phyloP scores from a whole-genome alignment of 2,797 vertebrate species.

The Siniperca scherzeri region DNA sequence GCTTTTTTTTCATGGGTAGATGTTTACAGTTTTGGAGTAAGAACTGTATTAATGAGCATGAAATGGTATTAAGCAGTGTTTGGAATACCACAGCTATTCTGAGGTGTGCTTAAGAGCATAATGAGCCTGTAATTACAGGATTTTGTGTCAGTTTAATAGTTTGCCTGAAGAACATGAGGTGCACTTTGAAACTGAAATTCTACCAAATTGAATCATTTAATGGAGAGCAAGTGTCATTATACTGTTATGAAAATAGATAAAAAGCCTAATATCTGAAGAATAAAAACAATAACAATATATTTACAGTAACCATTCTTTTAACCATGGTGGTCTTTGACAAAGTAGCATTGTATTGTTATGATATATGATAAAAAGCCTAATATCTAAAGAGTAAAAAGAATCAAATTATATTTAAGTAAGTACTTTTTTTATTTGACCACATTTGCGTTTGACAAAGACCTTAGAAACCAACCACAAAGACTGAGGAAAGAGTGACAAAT shows the following conservation, averaged over 20 bases:
- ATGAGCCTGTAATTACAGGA: slow-evolving; percentile 52
- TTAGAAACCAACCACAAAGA: slow-evolving; percentile 9
- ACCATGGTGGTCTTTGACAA: neutral
- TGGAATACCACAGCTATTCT: slow-evolving; percentile 32
- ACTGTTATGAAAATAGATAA: neutral
- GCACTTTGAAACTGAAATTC: slow-evolving; percentile 30
- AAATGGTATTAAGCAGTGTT: slow-evolving; percentile 45
- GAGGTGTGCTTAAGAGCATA: slow-evolving; percentile 39
- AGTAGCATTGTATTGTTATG: neutral
- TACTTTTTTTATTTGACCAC: neutral
- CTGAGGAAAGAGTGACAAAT: slow-evolving; percentile 1
- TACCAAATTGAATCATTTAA: neutral
- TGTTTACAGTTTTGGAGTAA: slow-evolving; percentile 39
- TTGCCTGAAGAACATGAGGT: slow-evolving; percentile 20
- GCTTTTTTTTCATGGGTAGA: slow-evolving; percentile 25
- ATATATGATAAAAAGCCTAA: neutral
- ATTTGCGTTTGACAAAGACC: slow-evolving; percentile 3
- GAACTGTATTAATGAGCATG: slow-evolving; percentile 46
- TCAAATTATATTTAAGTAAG: neutral
- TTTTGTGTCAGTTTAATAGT: slow-evolving; percentile 22
- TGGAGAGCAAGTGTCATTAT: neutral
- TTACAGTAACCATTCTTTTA: neutral
- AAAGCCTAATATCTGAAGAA: neutral
- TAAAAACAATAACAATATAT: neutral
- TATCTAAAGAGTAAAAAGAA: neutral